Percentiles rank a stretch among this genome's conserved stretches.
phyloP scores from a whole-genome alignment of 2,888 invertebrate species.

The Villa cingulata region DNA sequence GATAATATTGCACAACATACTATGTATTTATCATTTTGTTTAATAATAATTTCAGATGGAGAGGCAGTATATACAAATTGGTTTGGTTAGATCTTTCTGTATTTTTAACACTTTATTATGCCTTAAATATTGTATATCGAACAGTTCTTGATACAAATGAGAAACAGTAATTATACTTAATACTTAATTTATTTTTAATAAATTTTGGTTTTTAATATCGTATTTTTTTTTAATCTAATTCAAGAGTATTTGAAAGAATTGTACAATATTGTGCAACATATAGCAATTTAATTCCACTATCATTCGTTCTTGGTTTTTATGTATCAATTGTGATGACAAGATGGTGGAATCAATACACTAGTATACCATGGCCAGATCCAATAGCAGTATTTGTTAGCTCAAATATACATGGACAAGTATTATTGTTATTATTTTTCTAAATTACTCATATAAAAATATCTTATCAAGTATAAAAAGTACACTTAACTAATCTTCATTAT shows the following conservation, averaged over 20 bases:
- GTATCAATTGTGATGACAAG: constrained; percentile 84
- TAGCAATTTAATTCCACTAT: constrained; percentile 77
- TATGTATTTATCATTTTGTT: too few relatives aligned
- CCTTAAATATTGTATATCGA: constrained; percentile 65
- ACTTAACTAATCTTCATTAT: constrained; percentile 1
- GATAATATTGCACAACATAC: too few relatives aligned
- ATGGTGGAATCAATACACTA: constrained; percentile 80
- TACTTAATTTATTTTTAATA: background rate
- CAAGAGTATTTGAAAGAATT: constrained; percentile 60
- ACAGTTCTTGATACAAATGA: constrained; percentile 50
- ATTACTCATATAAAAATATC: background rate
- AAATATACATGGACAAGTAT: constrained; percentile 66
- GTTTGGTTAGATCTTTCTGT: constrained; percentile 79
- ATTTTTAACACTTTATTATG: constrained; percentile 65
- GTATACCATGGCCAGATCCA: constrained; percentile 77
- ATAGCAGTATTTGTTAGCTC: constrained; percentile 76
- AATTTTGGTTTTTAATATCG: background rate
- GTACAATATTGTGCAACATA: constrained; percentile 75
- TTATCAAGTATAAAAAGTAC: too few relatives aligned
- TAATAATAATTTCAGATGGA: constrained; percentile 57
- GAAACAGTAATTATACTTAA: constrained; percentile 43
- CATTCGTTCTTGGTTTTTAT: constrained; percentile 89
- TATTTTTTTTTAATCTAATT: background rate
- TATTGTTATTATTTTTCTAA: too few relatives aligned
- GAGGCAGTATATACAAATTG: constrained; percentile 87